A percentile compares a stretch with the other conserved stretches of the same genome.
phyloP scores from a whole-genome alignment of 1,140 invertebrate genomes.

The Platorchestia sp. region DNA sequence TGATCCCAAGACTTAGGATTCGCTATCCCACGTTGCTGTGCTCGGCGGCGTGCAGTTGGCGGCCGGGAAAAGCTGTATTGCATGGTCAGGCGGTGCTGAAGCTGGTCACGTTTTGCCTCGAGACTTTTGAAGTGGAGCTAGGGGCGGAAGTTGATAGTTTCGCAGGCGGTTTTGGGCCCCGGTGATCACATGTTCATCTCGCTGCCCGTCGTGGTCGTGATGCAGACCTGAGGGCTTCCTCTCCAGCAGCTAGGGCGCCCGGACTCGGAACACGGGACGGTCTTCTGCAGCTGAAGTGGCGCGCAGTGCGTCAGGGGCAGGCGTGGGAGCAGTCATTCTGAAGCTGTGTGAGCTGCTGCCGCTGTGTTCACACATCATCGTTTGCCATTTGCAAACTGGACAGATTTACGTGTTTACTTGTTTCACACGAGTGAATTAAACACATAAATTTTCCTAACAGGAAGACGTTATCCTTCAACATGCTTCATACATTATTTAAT shows the following conservation, averaged over 20 bases:
- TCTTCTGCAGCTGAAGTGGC: no score
- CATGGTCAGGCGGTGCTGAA: background rate
- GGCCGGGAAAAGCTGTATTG: background rate
- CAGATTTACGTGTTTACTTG: no score
- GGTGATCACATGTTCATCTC: conserved; percentile 35
- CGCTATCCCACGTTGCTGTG: conserved; percentile 14
- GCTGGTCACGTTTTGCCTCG: conserved; percentile 25
- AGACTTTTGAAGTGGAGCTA: conserved; percentile 18
- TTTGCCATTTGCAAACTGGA: no score
- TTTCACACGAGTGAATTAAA: no score
- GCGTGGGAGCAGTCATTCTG: no score
- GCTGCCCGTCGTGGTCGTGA: background rate
- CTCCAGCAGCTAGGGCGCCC: background rate
- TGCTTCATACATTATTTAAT: no score
- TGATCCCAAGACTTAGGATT: background rate
- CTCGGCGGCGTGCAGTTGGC: background rate
- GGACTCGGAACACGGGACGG: no score
- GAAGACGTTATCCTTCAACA: no score
- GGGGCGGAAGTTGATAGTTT: conserved; percentile 34
- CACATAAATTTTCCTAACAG: no score
- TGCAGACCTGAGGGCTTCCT: background rate
- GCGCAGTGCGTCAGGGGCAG: no score
- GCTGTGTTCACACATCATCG: no score
- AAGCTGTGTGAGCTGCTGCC: no score
- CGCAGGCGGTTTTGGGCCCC: background rate